Conservation (phyloP, 2,888 invertebrate genomes). For the Tigriopus californicus region DNA sequence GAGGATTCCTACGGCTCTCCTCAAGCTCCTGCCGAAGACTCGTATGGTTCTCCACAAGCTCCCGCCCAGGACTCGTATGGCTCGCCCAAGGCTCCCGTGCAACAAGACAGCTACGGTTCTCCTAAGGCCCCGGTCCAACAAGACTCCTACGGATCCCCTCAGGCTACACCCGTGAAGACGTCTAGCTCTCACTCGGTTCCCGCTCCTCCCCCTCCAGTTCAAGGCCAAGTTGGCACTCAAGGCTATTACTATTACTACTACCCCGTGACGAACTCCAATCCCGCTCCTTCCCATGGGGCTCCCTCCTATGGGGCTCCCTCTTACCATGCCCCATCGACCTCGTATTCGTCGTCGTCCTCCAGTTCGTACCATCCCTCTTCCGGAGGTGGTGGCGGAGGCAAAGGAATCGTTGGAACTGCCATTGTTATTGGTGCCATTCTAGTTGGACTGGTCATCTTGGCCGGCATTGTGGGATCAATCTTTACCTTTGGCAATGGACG, state of each 20-base stretch:
- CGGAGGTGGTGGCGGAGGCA: too few relatives aligned
- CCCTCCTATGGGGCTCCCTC: neutral
- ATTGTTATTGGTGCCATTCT: too few relatives aligned
- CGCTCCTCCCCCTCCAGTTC: neutral
- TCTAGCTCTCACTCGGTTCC: neutral
- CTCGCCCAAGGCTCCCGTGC: neutral
- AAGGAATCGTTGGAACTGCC: too few relatives aligned
- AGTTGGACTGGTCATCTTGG: too few relatives aligned
- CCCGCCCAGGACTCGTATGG: neutral
- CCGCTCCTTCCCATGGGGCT: neutral
- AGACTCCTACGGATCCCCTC: neutral
- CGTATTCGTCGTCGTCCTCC: too few relatives aligned
- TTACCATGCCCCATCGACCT: too few relatives aligned
- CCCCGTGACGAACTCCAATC: neutral
- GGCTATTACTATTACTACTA: slow-evolving; percentile 10
- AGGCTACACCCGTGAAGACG: neutral
- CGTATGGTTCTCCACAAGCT: neutral
- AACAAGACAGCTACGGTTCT: neutral
- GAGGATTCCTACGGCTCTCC: neutral
- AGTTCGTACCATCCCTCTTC: too few relatives aligned
- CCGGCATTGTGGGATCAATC: too few relatives aligned
- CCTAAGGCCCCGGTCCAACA: neutral
- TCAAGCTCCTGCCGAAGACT: neutral
- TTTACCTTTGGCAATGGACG: too few relatives aligned
- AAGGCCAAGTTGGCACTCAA: neutral